Conservation (phyloP, 1,140 invertebrate species). For the Solenopsis invicta region DNA sequence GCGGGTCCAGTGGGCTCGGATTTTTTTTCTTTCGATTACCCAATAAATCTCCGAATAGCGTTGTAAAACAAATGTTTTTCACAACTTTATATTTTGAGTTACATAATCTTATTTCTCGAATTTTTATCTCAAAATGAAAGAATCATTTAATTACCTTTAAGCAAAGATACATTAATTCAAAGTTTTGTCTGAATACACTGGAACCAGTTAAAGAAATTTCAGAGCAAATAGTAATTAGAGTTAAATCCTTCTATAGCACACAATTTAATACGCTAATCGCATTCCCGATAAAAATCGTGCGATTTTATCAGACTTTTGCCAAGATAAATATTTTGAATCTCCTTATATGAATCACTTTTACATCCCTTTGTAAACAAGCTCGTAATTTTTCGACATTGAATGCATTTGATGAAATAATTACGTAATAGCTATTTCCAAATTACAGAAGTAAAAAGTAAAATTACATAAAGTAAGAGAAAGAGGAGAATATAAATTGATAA, state of each 20-base stretch:
- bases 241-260: background rate
- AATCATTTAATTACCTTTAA: no score
- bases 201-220: background rate
- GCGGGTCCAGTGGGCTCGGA: no score
- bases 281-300: background rate
- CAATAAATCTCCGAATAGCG: no score
- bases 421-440: constrained; percentile 3
- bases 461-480: background rate
- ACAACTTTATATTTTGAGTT: no score
- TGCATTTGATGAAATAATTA: background rate
- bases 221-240: background rate
- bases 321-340: background rate
- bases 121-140: no score
- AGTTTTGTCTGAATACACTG: no score
- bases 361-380: background rate
- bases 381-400: background rate
- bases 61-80: no score
- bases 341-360: background rate
- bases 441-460: background rate
- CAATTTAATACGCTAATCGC: background rate
- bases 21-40: no score
- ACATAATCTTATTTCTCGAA: no score
- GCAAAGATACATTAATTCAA: no score
- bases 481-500: background rate
- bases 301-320: background rate